phyloP scores from a whole-genome alignment of 1,140 invertebrate genomes.

The Drosophila ananassae region DNA sequence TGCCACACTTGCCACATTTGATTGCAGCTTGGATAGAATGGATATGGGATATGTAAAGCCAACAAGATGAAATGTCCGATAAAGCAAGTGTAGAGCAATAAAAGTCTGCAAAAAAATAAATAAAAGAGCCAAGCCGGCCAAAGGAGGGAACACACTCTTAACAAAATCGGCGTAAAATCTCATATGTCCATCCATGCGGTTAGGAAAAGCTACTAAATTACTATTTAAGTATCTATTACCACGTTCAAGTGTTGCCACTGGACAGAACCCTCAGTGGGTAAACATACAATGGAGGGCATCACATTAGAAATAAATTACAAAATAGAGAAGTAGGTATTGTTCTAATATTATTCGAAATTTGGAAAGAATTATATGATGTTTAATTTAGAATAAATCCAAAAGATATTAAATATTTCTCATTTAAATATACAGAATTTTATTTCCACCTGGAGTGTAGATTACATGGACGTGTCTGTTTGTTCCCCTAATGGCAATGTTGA shows the following conservation, averaged over 20 bases:
- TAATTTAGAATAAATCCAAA: too few relatives aligned
- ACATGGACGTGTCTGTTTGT: background rate
- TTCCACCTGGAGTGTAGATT: background rate
- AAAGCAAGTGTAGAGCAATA: constrained; percentile 64
- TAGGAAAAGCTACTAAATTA: constrained; percentile 77
- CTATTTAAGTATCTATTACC: constrained; percentile 80
- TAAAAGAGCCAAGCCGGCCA: constrained; percentile 7
- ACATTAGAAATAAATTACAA: background rate
- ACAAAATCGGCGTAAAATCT: constrained; percentile 77
- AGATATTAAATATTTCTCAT: too few relatives aligned
- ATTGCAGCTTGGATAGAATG: constrained; percentile 59
- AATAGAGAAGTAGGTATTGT: background rate
- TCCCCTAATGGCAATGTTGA: constrained; percentile 57
- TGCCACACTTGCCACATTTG: constrained; percentile 32
- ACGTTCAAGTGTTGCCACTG: constrained; percentile 64
- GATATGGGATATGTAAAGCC: constrained; percentile 43
- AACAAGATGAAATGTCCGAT: constrained; percentile 69
- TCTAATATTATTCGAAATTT: too few relatives aligned
- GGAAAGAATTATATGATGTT: too few relatives aligned
- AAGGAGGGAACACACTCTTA: constrained; percentile 29
- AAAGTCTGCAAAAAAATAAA: constrained; percentile 46
- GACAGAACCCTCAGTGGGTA: background rate
- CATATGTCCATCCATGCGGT: constrained; percentile 78
- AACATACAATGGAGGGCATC: background rate
- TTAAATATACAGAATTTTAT: background rate